These are phyloP conservation scores for Nothoprocta pentlandii DNA, from an alignment of 2,113 vertebrate genomes.

Conservation along the genomic window DNA sequence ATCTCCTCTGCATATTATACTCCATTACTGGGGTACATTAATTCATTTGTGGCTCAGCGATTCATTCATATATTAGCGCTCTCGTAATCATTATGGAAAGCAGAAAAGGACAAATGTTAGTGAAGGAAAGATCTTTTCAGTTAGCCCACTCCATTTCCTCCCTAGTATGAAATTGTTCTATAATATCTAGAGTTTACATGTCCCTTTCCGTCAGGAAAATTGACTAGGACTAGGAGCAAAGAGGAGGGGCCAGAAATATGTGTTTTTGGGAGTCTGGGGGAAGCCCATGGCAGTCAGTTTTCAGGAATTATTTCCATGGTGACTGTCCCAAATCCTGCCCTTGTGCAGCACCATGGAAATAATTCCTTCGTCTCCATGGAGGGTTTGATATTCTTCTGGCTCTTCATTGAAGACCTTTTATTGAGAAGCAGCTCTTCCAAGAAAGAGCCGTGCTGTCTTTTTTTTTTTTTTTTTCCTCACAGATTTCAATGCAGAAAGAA, in stretches of 20 bases:
- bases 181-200: not conserved
- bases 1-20: not conserved
- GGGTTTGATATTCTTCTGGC: not conserved
- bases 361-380: not conserved
- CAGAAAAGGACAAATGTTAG: not conserved
- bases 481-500: not conserved
- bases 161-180: fast-evolving
- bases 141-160: not conserved
- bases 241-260: not conserved
- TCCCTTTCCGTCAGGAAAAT: not conserved
- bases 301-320: too few species aligned
- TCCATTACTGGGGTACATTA: slow-evolving; percentile 20
- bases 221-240: not conserved
- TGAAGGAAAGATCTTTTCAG: not conserved
- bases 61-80: slow-evolving; percentile 42
- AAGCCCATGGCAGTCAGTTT: not conserved
- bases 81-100: not conserved
- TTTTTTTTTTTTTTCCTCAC: not conserved
- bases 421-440: not conserved
- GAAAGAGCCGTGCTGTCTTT: not conserved
- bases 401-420: not conserved
- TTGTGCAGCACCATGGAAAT: not conserved
- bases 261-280: not conserved
- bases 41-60: slow-evolving; percentile 38
- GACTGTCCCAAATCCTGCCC: too few species aligned